phyloP scores from a whole-genome alignment of 2,113 vertebrate species.

The Festucalex cinctus region DNA sequence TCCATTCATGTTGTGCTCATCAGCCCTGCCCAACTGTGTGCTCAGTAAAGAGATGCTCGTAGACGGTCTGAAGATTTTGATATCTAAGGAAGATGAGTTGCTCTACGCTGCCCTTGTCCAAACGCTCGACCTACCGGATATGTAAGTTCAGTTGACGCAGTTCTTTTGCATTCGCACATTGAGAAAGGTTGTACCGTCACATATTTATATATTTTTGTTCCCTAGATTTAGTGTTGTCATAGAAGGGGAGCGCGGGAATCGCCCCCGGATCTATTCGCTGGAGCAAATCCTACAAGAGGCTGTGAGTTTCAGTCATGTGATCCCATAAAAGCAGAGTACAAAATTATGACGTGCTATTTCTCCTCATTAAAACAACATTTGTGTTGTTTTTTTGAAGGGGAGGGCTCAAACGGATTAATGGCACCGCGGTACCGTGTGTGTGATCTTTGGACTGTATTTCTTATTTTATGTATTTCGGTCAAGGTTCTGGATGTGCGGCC shows the following conservation, averaged over 20 bases:
- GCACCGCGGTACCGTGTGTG: neutral
- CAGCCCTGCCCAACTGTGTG: slow-evolving; percentile 79
- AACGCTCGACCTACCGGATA: slow-evolving; percentile 89
- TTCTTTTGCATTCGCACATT: neutral
- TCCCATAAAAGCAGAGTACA: neutral
- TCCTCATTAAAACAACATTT: too few relatives aligned
- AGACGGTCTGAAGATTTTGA: slow-evolving; percentile 90
- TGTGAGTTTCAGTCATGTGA: slow-evolving; percentile 68
- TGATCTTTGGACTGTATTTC: slow-evolving; percentile 3
- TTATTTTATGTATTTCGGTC: neutral
- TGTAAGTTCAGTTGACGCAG: slow-evolving; percentile 72
- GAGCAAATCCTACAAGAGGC: slow-evolving; percentile 95
- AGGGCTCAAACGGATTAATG: too few relatives aligned
- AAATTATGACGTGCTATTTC: too few relatives aligned
- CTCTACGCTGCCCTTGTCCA: slow-evolving; percentile 89
- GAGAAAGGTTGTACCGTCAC: neutral
- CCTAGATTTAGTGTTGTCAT: slow-evolving; percentile 90
- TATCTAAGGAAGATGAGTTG: slow-evolving; percentile 93
- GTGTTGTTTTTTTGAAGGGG: too few relatives aligned
- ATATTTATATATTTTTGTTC: neutral
- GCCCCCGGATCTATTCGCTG: slow-evolving; percentile 88
- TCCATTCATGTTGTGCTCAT: slow-evolving; percentile 20
- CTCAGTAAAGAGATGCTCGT: slow-evolving; percentile 87
- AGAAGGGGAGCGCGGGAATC: slow-evolving; percentile 89
- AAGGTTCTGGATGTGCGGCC: slow-evolving; percentile 89